Percentiles rank a stretch among this genome's conserved stretches.
These are phyloP conservation scores for Ascaphus truei DNA, from an alignment of 2,113 vertebrate species.

Conservation along the genomic window DNA sequence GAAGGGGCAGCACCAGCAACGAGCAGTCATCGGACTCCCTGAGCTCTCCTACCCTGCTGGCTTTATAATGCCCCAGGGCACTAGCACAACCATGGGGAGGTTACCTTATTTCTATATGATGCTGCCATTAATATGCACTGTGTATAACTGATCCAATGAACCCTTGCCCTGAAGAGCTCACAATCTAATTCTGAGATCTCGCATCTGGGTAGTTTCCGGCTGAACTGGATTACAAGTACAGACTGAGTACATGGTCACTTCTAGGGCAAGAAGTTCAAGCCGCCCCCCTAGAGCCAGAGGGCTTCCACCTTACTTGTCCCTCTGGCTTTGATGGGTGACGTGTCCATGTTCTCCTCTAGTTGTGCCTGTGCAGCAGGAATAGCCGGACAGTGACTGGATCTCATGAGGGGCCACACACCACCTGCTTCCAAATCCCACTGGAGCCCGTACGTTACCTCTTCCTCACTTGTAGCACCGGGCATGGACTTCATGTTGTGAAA, in stretches of 20 bases:
- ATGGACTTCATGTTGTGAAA: slow-evolving; percentile 83
- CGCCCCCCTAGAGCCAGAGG: slow-evolving; percentile 36
- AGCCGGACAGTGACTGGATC: slow-evolving; percentile 44
- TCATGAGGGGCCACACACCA: slow-evolving; percentile 38
- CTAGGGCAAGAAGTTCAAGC: not conserved
- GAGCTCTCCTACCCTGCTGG: slow-evolving; percentile 90
- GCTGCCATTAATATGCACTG: slow-evolving; percentile 7
- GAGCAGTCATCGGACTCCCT: slow-evolving; percentile 94
- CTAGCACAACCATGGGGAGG: slow-evolving; percentile 14
- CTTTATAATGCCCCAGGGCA: slow-evolving; percentile 71
- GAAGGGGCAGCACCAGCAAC: slow-evolving; percentile 86
- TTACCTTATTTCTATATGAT: not conserved
- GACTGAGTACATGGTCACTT: not conserved
- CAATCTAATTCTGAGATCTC: too few relatives aligned
- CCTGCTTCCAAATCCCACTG: slow-evolving; percentile 16
- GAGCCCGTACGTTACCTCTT: slow-evolving; percentile 69
- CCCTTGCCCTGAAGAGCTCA: not conserved
- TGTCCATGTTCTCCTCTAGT: too few relatives aligned
- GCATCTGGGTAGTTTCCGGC: not conserved
- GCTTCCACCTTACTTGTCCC: not conserved
- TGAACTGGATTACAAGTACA: too few relatives aligned
- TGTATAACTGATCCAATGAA: not conserved
- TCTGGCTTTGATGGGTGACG: slow-evolving; percentile 47
- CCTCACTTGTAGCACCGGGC: slow-evolving; percentile 91
- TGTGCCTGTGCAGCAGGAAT: slow-evolving; percentile 46